Conservation (phyloP, 1,140 invertebrate species). For the Leptoteleia sp. region DNA sequence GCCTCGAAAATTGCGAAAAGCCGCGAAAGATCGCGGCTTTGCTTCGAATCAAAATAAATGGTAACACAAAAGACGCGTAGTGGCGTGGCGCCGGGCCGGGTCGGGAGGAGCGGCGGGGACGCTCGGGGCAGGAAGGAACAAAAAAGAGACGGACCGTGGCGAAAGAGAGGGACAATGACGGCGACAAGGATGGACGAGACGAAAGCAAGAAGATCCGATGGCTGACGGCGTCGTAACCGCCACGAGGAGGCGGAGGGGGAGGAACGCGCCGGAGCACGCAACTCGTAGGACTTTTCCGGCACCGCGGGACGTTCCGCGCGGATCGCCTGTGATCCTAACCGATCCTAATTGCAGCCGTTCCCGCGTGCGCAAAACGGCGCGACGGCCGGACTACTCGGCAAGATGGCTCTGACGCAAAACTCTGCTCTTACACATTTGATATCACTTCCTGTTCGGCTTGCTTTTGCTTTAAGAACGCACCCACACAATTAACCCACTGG, state of each 20-base stretch:
- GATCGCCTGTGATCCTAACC: no score
- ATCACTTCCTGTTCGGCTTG: constrained; percentile 72
- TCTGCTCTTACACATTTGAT: constrained; percentile 54
- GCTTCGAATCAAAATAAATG: neutral
- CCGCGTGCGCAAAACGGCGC: constrained; percentile 57
- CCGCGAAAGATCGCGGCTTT: neutral
- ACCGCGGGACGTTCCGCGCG: no score
- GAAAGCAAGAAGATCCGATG: neutral
- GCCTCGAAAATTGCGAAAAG: neutral
- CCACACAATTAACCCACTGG: constrained; percentile 22
- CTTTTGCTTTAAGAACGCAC: constrained; percentile 72
- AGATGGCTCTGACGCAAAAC: constrained; percentile 77
- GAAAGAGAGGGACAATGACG: neutral
- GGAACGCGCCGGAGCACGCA: no score
- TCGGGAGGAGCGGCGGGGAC: constrained; percentile 2
- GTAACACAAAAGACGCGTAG: no score
- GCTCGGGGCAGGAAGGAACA: constrained; percentile 6
- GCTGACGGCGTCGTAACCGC: no score
- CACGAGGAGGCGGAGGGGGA: neutral
- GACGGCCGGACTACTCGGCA: constrained; percentile 72
- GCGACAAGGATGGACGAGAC: constrained; percentile 8
- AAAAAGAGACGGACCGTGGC: constrained; percentile 1
- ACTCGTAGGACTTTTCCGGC: no score
- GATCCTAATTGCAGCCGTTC: constrained; percentile 56
- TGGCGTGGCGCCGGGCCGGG: no score